Evolutionary conservation across 2,888 invertebrate genomes (phyloP).

Genomic region (Scaptodrosophila latifasciaeformis): DNA sequence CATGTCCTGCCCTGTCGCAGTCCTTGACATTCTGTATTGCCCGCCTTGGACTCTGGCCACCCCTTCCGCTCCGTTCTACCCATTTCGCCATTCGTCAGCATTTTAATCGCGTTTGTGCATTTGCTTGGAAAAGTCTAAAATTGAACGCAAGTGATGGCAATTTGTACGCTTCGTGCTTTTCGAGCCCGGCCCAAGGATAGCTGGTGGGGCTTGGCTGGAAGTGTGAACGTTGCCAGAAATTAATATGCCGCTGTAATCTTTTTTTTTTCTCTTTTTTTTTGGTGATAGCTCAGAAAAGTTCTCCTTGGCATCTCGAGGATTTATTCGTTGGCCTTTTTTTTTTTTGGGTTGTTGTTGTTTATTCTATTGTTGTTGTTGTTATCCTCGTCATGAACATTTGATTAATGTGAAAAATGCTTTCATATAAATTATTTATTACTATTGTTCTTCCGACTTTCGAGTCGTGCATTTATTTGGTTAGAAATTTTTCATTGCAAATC

Average conservation of each 20-base stretch:
- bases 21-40: constrained; percentile 61
- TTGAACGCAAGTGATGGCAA: constrained; percentile 69
- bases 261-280: not conserved
- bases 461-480: not conserved
- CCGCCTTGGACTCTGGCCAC: not conserved
- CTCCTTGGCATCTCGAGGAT: constrained; percentile 15
- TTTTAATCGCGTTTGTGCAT: constrained; percentile 68
- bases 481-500: not conserved
- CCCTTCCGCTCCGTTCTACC: not conserved
- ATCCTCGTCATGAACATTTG: constrained; percentile 43
- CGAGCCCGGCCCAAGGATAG: constrained; percentile 1
- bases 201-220: constrained; percentile 11
- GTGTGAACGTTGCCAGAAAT: constrained; percentile 63
- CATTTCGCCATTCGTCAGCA: constrained; percentile 46
- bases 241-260: constrained; percentile 52
- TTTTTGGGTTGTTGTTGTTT: not conserved
- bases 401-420: constrained; percentile 67
- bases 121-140: constrained; percentile 70
- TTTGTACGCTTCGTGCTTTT: constrained; percentile 59
- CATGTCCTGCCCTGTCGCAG: constrained; percentile 20
- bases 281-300: constrained; percentile 29
- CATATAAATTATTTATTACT: constrained; percentile 67
- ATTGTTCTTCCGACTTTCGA: constrained; percentile 32
- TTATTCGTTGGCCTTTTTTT: constrained; percentile 16
- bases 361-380: not conserved